Evolutionary conservation across 2,113 vertebrate species (phyloP).

Genomic region (Spheniscus mendiculus): DNA sequence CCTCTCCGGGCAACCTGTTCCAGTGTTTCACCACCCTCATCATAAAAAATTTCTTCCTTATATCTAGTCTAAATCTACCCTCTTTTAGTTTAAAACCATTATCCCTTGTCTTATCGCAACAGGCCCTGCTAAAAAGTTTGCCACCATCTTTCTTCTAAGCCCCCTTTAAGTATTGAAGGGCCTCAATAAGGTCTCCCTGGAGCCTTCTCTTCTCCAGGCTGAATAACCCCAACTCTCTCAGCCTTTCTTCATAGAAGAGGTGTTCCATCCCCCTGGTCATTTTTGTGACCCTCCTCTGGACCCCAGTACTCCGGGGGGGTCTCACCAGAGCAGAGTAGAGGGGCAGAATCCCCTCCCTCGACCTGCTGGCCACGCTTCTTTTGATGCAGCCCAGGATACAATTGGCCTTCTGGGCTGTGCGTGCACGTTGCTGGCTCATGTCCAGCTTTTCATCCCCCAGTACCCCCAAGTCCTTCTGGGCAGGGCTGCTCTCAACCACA

Average conservation of each 20-base stretch:
- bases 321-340: too few relatives aligned
- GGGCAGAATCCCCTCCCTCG: too few relatives aligned
- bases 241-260: neutral
- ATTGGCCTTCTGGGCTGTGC: too few relatives aligned
- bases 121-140: neutral
- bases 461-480: neutral
- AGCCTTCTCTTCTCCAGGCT: neutral
- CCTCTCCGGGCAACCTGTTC: neutral
- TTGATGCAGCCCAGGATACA: too few relatives aligned
- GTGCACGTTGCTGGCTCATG: too few relatives aligned
- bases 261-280: too few relatives aligned
- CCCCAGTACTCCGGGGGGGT: too few relatives aligned
- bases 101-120: neutral
- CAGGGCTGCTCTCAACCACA: neutral
- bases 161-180: neutral
- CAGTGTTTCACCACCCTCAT: neutral
- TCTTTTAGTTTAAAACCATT: neutral
- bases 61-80: neutral
- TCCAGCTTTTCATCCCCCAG: too few relatives aligned
- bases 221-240: neutral
- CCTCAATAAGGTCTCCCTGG: accelerated
- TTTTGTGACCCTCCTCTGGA: too few relatives aligned
- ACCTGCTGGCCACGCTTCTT: too few relatives aligned
- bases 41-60: neutral
- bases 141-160: neutral